A percentile compares a stretch with the other conserved stretches of the same genome.
These are phyloP conservation scores for Echinarachnius parma DNA, from an alignment of 53 echinoderm and acorn worm genomes.

Conservation along the genomic window DNA sequence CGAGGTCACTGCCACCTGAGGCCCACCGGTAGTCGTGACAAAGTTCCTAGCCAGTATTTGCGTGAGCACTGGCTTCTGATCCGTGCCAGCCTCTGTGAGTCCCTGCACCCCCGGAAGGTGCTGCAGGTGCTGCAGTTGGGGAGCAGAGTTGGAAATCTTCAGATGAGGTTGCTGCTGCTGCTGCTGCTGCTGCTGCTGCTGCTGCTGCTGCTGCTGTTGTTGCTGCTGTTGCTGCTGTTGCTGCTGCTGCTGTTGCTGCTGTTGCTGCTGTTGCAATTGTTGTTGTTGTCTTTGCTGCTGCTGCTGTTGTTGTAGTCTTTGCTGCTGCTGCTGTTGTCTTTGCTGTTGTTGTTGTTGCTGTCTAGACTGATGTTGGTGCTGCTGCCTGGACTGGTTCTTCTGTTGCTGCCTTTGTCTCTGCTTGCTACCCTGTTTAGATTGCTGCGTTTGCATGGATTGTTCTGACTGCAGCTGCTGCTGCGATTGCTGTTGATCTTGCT, in stretches of 20 bases:
- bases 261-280: slow-evolving; percentile 23
- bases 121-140: slow-evolving; percentile 40
- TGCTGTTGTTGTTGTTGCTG: slow-evolving; percentile 36
- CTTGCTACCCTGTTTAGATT: slow-evolving; percentile 26
- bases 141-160: too few species aligned
- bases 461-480: slow-evolving; percentile 15
- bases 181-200: slow-evolving; percentile 39
- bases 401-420: slow-evolving; percentile 27
- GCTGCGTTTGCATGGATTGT: slow-evolving; percentile 27
- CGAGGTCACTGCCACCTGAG: slow-evolving; percentile 24
- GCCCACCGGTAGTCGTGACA: slow-evolving; percentile 32
- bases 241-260: slow-evolving; percentile 12
- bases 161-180: slow-evolving; percentile 23
- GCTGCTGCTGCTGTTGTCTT: slow-evolving; percentile 44
- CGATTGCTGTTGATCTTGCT: slow-evolving; percentile 8
- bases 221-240: slow-evolving; percentile 29
- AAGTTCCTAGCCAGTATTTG: slow-evolving; percentile 55
- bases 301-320: slow-evolving; percentile 12
- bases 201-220: slow-evolving; percentile 29
- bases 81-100: slow-evolving; percentile 5
- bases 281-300: slow-evolving; percentile 27
- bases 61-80: slow-evolving; percentile 55
- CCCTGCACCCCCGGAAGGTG: slow-evolving; percentile 14
- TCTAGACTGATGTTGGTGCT: too few species aligned
- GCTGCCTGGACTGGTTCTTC: slow-evolving; percentile 27